phyloP scores from a whole-genome alignment of 2,113 vertebrate genomes.

The Xiphophorus maculatus region DNA sequence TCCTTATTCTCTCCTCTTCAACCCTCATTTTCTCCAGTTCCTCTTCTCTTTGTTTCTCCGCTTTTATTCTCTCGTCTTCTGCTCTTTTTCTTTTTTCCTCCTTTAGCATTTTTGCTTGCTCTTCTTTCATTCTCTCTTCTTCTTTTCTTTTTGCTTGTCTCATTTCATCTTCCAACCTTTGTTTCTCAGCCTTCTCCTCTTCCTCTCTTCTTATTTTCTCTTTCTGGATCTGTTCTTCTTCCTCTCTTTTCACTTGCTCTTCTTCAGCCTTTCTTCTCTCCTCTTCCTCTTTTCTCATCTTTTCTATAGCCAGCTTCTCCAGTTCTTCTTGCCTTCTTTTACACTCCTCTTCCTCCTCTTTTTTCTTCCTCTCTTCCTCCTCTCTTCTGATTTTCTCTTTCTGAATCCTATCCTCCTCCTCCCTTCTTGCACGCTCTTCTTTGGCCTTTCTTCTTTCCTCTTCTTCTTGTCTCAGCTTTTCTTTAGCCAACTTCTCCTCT shows the following conservation, averaged over 20 bases:
- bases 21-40: not conserved
- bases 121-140: slow-evolving; percentile 6
- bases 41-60: not conserved
- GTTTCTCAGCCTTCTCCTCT: not conserved
- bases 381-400: not conserved
- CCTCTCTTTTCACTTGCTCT: slow-evolving; percentile 7
- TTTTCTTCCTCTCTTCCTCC: slow-evolving; percentile 5
- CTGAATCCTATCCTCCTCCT: not conserved
- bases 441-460: slow-evolving; percentile 10
- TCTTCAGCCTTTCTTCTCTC: slow-evolving; percentile 6
- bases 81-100: slow-evolving; percentile 3
- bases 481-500: slow-evolving; percentile 4
- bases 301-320: slow-evolving; percentile 13
- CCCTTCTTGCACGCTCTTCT: not conserved
- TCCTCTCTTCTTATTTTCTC: slow-evolving; percentile 6
- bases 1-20: slow-evolving; percentile 14
- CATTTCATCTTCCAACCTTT: slow-evolving; percentile 1
- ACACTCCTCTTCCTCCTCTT: not conserved
- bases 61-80: not conserved
- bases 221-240: not conserved
- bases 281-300: not conserved
- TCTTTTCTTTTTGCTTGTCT: slow-evolving; percentile 6
- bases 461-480: slow-evolving; percentile 16
- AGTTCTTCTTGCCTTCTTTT: slow-evolving; percentile 14
- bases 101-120: slow-evolving; percentile 1